Evolutionary conservation across 2,888 invertebrate genomes (phyloP).

Genomic region (Eumacrocentrus americanus): DNA sequence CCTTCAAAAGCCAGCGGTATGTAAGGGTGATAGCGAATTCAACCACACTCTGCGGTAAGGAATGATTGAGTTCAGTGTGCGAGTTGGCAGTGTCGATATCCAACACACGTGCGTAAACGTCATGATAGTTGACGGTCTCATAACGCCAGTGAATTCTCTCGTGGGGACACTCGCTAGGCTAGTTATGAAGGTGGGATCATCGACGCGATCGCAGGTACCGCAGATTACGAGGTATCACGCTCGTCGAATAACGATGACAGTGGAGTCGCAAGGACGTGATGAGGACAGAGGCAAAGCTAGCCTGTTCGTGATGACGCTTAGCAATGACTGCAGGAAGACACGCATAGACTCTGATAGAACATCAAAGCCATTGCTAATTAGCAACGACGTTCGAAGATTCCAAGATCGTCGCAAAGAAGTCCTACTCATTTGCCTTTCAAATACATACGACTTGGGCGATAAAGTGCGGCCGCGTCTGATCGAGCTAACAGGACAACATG

Average conservation of each 20-base stretch:
- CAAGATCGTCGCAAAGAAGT: too few species aligned
- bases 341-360: too few species aligned
- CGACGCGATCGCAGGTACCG: constrained; percentile 27
- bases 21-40: background rate
- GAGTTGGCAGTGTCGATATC: too few species aligned
- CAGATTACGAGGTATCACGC: constrained; percentile 32
- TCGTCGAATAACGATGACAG: constrained; percentile 12
- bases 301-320: background rate
- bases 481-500: too few species aligned
- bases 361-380: too few species aligned
- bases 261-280: too few species aligned
- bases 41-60: background rate
- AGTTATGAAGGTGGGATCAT: constrained; percentile 23
- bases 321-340: constrained; percentile 18
- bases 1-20: background rate
- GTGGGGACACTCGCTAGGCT: constrained; percentile 17
- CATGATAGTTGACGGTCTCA: background rate
- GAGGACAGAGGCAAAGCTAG: background rate
- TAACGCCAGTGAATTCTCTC: too few species aligned
- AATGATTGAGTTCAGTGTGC: background rate
- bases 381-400: too few species aligned
- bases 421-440: too few species aligned
- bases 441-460: too few species aligned
- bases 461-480: too few species aligned
- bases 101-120: background rate